A percentile compares a stretch with the other conserved stretches of the same genome.
These are phyloP conservation scores for Bombycilla garrulus DNA, from an alignment of 2,113 vertebrate species.

Conservation along the genomic window DNA sequence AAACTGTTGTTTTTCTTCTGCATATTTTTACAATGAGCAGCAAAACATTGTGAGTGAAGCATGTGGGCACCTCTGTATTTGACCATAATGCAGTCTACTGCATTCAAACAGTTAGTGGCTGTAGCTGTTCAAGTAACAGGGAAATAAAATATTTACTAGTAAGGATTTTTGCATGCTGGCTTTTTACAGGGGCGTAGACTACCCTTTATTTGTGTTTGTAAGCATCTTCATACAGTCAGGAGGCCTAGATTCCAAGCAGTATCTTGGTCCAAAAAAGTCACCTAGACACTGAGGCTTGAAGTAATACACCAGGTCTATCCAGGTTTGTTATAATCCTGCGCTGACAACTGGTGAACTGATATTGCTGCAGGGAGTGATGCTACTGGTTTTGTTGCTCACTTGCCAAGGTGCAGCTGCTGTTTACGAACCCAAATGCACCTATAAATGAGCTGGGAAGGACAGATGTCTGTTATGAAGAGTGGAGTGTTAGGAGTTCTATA, in stretches of 20 bases:
- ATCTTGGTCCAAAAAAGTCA: neutral
- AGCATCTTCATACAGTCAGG: neutral
- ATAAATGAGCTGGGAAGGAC: neutral
- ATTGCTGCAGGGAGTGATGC: neutral
- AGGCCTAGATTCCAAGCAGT: neutral
- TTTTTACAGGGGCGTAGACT: neutral
- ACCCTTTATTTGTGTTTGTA: neutral
- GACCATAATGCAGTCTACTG: neutral
- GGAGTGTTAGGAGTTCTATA: fast-evolving
- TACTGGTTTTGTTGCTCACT: neutral
- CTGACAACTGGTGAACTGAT: neutral
- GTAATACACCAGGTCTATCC: neutral
- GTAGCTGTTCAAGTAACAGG: neutral
- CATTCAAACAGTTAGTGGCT: neutral
- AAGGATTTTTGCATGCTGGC: neutral
- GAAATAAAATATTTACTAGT: neutral
- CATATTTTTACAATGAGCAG: neutral
- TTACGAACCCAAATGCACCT: neutral
- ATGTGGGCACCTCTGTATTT: neutral
- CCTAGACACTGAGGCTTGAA: neutral
- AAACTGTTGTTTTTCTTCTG: neutral
- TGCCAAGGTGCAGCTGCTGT: neutral
- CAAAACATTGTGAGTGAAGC: neutral
- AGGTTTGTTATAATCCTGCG: neutral
- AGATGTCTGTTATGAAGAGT: neutral